These are phyloP conservation scores for Hedya salicella DNA, from an alignment of 2,888 invertebrate genomes.

Conservation along the genomic window DNA sequence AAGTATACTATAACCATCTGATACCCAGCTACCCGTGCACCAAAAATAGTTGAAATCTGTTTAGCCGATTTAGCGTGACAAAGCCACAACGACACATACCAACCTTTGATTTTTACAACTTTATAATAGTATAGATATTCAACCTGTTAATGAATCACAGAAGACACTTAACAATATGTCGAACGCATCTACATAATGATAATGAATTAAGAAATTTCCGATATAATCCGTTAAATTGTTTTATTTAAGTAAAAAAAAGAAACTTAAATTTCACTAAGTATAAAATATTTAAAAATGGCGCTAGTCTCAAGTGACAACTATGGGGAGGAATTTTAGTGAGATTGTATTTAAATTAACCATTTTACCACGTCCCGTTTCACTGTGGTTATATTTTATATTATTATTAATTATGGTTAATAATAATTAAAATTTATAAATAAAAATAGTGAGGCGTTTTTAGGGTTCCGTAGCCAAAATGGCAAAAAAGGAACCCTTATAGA, in stretches of 20 bases:
- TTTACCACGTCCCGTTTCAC: slow-evolving; percentile 49
- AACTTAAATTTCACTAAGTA: neutral
- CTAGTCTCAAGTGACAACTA: neutral
- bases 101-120: too few species aligned
- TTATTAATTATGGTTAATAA: neutral
- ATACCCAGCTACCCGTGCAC: too few species aligned
- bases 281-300: neutral
- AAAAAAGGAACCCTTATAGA: too few species aligned
- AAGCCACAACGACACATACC: too few species aligned
- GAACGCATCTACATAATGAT: neutral
- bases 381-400: neutral
- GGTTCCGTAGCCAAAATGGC: too few species aligned
- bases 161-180: neutral
- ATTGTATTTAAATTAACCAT: slow-evolving; percentile 58
- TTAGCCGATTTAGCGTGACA: too few species aligned
- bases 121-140: neutral
- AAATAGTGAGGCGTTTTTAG: too few species aligned
- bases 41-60: too few species aligned
- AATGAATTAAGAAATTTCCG: neutral
- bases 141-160: neutral
- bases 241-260: too few species aligned
- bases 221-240: too few species aligned
- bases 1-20: too few species aligned
- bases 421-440: too few species aligned
- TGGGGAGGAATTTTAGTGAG: slow-evolving; percentile 38